Base-by-base conservation (phyloP, 2,797 vertebrate species). In the Ceryle rudis region DNA sequence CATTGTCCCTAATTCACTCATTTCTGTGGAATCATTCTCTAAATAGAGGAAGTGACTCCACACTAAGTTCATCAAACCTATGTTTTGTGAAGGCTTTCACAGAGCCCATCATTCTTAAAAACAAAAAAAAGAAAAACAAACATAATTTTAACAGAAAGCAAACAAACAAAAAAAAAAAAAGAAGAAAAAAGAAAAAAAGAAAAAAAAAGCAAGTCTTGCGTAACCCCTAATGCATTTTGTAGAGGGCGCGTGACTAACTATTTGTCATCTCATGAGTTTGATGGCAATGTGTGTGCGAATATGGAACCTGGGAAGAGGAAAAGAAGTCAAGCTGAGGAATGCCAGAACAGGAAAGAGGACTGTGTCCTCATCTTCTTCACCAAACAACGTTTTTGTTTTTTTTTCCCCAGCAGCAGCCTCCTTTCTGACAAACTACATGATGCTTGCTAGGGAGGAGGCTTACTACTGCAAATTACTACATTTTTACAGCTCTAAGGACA, bases 261-360 rank as follows among this genome's bases (percentile, higher is more conserved):
- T 11, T 41, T 55, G 31, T 70, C 35, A 73, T 31, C 47, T 70
- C 51, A 29, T 54, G 65, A 69, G 46, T 73, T 65, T 81, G 74
- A 90, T 87, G 79, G 82, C 74, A 72, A 73, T 35, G 65, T 69
- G 61, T 2, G 33, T 82, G 65, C 29, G 5, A 83, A 92, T n/a
- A 73, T 37, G 44, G 41, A 79, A 70, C 51, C 79, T 84, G 77
- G 84, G 73, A 90, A 72, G 62, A 73, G 66, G 83, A 95, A 58
- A 90, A 85, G 91, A 73, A 78, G 64, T 80, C 79, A 92, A 94
- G 85, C 86, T 89, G 90, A 86, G 88, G 25, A 94, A 62, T 37
- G 66, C 28, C 74, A 67, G 62, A 41, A 89, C 78, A 92, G 75
- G 17, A 58, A 70, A 37, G 26, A 86, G 58, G 72, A 83, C 42